These are phyloP conservation scores for Gobio gobio DNA, from an alignment of 2,113 vertebrate species.

Conservation along the genomic window DNA sequence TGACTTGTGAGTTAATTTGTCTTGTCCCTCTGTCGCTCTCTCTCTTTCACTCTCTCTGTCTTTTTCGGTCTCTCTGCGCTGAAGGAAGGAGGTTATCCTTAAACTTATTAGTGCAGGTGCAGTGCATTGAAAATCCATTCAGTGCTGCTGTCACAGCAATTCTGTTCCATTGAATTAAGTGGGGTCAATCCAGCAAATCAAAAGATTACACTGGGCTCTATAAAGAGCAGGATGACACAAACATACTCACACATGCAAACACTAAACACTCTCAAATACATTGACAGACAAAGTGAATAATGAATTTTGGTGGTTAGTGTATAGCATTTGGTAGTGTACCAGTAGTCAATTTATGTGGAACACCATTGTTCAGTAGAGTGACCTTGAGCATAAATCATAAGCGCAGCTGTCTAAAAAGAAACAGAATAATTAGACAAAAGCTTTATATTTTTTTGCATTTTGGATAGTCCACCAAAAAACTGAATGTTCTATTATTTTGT, in stretches of 20 bases:
- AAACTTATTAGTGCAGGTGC: conserved; percentile 73
- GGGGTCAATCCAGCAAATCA: conserved; percentile 76
- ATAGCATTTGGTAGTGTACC: neutral
- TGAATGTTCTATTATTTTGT: neutral
- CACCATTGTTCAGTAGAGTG: neutral
- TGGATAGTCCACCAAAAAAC: neutral
- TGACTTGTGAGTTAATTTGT: conserved; percentile 16
- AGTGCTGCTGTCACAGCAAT: conserved; percentile 74
- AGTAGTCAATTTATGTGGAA: neutral
- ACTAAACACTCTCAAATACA: conserved; percentile 11
- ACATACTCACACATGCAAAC: conserved; percentile 33
- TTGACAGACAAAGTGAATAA: neutral
- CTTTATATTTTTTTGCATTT: neutral
- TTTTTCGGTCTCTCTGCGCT: neutral
- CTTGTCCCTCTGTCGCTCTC: neutral
- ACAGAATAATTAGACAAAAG: neutral
- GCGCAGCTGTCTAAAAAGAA: neutral
- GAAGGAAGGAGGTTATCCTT: conserved; percentile 63
- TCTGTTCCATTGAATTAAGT: conserved; percentile 76
- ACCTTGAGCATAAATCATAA: neutral
- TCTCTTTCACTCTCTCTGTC: neutral
- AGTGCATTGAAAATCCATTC: conserved; percentile 75
- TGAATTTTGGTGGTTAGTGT: neutral
- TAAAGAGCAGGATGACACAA: conserved; percentile 60
- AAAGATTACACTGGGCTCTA: conserved; percentile 66